Base-by-base conservation (phyloP, 2,888 invertebrate genomes). In the Shargacucullia verbasci region DNA sequence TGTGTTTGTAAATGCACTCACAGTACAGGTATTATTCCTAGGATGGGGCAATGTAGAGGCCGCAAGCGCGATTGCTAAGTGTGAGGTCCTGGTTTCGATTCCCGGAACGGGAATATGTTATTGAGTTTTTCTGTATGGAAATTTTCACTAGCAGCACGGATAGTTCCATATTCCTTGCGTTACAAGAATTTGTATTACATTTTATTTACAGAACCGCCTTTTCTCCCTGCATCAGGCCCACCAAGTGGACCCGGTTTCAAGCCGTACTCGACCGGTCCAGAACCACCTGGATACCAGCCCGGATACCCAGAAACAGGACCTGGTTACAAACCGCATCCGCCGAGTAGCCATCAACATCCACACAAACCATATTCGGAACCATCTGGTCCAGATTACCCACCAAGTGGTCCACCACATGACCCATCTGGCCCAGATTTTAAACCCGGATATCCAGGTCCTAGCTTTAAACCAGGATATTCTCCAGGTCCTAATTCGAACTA, bases 141-240 rank as follows among this genome's bases (percentile, higher is more conserved):
- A n/a, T n/a, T n/a, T n/a, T n/a, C n/a, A n/a, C n/a, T n/a, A n/a
- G n/a, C n/a, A n/a, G n/a, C n/a, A n/a, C n/a, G n/a, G n/a, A n/a
- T n/a, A n/a, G n/a, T n/a, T n/a, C n/a, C n/a, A n/a, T n/a, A n/a
- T n/a, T n/a, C n/a, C n/a, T n/a, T n/a, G n/a, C n/a, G n/a, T n/a
- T n/a, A n/a, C n/a, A n/a, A n/a, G n/a, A n/a, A 33, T 11, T 33
- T 20, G 20, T 4, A 3, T 20, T 20, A 34, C 1, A 29, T 20
- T 43, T 11, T 45, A 47, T 62, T 79, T 68, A 3, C 82, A 89
- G 90, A 83, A 29, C 58, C 73, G 57, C 70, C 80, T 0, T 87
- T 82, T 56, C 79, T 82, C 39, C 76, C 86, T 1, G 77, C 72
- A n/a, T 88, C 85, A 10, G 76, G 76, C 0, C 83, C 83, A 44